A percentile compares a stretch with the other conserved stretches of the same genome.
These are phyloP conservation scores for Lanius collurio DNA, from an alignment of 2,113 vertebrate species.

Conservation along the genomic window DNA sequence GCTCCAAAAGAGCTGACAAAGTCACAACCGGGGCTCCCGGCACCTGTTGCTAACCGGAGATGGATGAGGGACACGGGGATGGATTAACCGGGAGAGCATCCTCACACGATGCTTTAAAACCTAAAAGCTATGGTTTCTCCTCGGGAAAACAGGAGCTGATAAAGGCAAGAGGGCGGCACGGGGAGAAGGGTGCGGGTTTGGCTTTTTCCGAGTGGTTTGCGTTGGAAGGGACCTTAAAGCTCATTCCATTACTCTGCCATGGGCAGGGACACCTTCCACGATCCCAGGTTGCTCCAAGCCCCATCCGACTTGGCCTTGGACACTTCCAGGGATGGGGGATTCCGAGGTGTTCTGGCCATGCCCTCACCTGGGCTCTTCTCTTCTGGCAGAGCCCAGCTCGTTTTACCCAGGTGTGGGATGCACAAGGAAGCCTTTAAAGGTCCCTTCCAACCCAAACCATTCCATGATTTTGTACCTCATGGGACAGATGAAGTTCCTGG, in stretches of 20 bases:
- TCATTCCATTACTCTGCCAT: not conserved
- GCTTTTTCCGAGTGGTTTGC: not conserved
- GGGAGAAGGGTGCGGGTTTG: not conserved
- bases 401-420: not conserved
- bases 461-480: not conserved
- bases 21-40: not conserved
- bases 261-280: not conserved
- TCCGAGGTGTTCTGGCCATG: not conserved
- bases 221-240: not conserved
- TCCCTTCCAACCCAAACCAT: too few species aligned
- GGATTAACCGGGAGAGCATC: not conserved
- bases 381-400: not conserved
- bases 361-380: not conserved
- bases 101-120: fast-evolving
- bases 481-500: not conserved
- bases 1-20: not conserved
- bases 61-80: not conserved
- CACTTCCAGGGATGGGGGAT: not conserved
- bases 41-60: not conserved
- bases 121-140: not conserved
- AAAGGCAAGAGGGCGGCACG: fast-evolving
- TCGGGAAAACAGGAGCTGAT: fast-evolving
- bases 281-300: not conserved
- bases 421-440: not conserved
- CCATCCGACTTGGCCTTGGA: not conserved